These are phyloP conservation scores for Synanthedon vespiformis DNA, from an alignment of 2,888 invertebrate species.

Conservation along the genomic window DNA sequence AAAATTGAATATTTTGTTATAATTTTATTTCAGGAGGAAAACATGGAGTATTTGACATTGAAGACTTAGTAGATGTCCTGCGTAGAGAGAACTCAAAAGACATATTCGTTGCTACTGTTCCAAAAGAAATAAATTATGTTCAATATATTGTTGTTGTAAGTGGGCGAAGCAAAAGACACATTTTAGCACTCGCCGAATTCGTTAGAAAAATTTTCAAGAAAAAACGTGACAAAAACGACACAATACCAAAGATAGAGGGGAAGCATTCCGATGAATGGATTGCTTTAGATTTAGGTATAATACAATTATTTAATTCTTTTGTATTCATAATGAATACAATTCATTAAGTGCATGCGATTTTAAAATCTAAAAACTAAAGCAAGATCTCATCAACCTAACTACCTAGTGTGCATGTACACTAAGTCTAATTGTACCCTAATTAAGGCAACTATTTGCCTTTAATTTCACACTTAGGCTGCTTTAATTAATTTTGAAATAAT, in stretches of 20 bases:
- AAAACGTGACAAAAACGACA: constrained; percentile 74
- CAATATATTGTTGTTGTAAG: constrained; percentile 87
- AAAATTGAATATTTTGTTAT: constrained; percentile 1
- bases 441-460: no score
- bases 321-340: neutral
- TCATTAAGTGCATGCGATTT: neutral
- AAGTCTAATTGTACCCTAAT: no score
- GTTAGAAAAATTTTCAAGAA: constrained; percentile 81
- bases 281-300: constrained; percentile 87
- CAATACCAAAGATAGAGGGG: constrained; percentile 83
- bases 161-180: constrained; percentile 79
- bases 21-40: constrained; percentile 76
- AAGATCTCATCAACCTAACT: no score
- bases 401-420: no score
- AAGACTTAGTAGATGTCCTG: constrained; percentile 83
- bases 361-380: no score
- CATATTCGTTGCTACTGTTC: constrained; percentile 84
- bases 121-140: constrained; percentile 81
- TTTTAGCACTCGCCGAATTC: constrained; percentile 80
- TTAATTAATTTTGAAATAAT: no score
- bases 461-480: no score
- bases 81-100: constrained; percentile 82
- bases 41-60: constrained; percentile 88
- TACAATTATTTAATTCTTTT: neutral
- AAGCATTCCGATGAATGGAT: constrained; percentile 84